Evolutionary conservation across 2,888 invertebrate genomes (phyloP).

Genomic region (Drosophila anomalata): DNA sequence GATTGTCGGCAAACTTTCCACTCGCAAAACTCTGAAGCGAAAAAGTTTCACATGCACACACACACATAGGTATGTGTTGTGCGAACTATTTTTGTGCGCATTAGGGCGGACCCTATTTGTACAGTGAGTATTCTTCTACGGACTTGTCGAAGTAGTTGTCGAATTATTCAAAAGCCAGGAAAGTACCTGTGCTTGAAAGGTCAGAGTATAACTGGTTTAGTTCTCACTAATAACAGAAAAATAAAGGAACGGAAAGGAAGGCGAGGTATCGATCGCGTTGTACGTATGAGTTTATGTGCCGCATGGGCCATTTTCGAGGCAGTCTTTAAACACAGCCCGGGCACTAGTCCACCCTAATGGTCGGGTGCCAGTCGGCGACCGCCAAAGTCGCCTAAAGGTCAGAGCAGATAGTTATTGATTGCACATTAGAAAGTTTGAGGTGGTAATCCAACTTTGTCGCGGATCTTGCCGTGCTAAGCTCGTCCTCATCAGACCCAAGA

Average conservation of each 20-base stretch:
- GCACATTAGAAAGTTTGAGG: conserved; percentile 12
- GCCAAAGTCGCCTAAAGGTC: not conserved
- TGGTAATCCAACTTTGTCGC: conserved; percentile 18
- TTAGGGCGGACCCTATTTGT: not conserved
- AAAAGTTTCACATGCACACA: not conserved
- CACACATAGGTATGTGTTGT: not conserved
- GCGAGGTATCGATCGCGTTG: not conserved
- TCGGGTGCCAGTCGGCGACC: not conserved
- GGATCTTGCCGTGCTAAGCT: not conserved
- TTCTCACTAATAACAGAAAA: not conserved
- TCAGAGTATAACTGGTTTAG: not conserved
- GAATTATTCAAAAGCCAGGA: not conserved
- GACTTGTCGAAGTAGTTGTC: too few relatives aligned
- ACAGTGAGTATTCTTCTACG: too few relatives aligned
- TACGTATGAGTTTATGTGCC: too few relatives aligned
- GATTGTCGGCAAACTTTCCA: not conserved
- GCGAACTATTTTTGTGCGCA: not conserved
- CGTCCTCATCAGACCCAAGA: not conserved
- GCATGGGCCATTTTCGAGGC: not conserved
- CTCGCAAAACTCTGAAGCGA: not conserved
- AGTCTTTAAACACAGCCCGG: not conserved
- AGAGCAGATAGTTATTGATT: conserved; percentile 16
- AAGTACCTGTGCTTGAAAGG: not conserved
- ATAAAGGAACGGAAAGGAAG: not conserved
- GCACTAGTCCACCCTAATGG: not conserved